Conservation (phyloP, 2,888 invertebrate genomes). For the Shargacucullia verbasci region DNA sequence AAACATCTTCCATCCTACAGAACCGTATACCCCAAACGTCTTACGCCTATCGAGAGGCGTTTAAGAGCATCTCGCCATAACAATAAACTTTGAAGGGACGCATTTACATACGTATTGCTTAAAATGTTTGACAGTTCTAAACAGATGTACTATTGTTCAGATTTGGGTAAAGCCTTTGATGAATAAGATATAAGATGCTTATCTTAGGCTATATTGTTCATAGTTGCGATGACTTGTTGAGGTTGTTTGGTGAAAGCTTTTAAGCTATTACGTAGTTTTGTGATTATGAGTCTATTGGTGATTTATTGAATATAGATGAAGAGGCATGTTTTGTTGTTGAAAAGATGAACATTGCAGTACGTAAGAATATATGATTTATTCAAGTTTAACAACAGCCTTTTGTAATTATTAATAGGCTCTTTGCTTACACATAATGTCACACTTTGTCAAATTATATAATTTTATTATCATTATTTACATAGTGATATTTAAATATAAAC, state of each 20-base stretch:
- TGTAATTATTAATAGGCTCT: no score
- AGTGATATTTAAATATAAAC: no score
- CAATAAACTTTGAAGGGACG: constrained; percentile 80
- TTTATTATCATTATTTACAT: no score
- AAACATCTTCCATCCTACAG: constrained; percentile 2
- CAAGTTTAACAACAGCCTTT: no score
- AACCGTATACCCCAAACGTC: constrained; percentile 69
- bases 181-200: constrained; percentile 58
- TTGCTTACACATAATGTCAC: no score
- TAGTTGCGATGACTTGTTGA: constrained; percentile 54
- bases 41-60: constrained; percentile 75
- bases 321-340: no score
- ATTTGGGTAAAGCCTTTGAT: constrained; percentile 66
- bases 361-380: no score
- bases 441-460: no score
- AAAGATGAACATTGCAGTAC: no score
- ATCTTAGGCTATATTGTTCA: constrained; percentile 50
- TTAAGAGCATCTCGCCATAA: constrained; percentile 83
- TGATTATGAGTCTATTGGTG: constrained; percentile 14
- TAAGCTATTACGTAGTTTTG: constrained; percentile 26
- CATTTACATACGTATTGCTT: constrained; percentile 84
- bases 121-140: constrained; percentile 84
- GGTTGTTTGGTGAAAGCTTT: constrained; percentile 36
- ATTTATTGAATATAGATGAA: constrained; percentile 16
- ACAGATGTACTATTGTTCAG: constrained; percentile 67